These are phyloP conservation scores for Meteorus colon DNA, from an alignment of 2,888 invertebrate species.

Conservation along the genomic window DNA sequence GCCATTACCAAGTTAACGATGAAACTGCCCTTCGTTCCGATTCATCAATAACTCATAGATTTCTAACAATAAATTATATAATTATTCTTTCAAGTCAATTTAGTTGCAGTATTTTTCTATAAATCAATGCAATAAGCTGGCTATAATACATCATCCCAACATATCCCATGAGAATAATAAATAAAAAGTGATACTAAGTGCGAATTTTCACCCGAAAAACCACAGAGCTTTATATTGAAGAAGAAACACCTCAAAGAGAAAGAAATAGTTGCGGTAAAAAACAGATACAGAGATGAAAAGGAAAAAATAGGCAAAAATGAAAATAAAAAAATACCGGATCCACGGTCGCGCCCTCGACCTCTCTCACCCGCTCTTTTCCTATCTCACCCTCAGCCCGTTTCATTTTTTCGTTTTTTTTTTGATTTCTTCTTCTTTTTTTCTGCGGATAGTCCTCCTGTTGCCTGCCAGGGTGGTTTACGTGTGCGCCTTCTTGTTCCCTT, in stretches of 20 bases:
- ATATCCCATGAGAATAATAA: too few relatives aligned
- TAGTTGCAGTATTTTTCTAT: too few relatives aligned
- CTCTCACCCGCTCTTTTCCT: slow-evolving; percentile 28
- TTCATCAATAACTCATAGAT: too few relatives aligned
- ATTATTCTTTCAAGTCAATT: too few relatives aligned
- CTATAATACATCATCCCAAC: too few relatives aligned
- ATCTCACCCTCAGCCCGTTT: slow-evolving; percentile 34
- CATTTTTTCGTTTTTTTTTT: not conserved
- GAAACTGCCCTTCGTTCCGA: too few relatives aligned
- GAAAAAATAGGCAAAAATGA: not conserved
- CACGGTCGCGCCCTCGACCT: slow-evolving; percentile 44
- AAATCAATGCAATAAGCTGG: too few relatives aligned
- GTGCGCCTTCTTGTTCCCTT: not conserved
- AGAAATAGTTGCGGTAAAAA: not conserved
- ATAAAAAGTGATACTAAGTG: too few relatives aligned
- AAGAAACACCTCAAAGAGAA: not conserved
- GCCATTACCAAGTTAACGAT: too few relatives aligned
- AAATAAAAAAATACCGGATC: slow-evolving; percentile 16
- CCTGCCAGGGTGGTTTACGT: not conserved
- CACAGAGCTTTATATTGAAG: too few relatives aligned
- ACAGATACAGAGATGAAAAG: slow-evolving; percentile 15
- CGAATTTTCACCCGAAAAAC: too few relatives aligned
- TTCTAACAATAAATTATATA: too few relatives aligned
- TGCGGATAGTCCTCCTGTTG: slow-evolving; percentile 21
- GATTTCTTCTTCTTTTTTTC: slow-evolving; percentile 5